phyloP scores from a whole-genome alignment of 2,113 vertebrate genomes.

The Peromyscus maniculatus region DNA sequence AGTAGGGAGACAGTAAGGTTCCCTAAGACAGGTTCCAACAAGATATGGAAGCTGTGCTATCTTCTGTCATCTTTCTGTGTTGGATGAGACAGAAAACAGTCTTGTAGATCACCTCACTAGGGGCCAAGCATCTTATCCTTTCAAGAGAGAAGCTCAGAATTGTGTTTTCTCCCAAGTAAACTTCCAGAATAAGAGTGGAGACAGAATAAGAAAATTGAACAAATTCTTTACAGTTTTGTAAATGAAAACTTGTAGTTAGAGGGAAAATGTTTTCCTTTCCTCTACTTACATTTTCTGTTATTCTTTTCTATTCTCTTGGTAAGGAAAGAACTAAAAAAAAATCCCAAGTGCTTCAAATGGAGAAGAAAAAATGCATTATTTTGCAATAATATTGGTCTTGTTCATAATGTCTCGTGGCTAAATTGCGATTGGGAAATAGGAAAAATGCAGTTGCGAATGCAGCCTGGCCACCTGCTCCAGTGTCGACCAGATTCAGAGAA shows the following conservation, averaged over 20 bases:
- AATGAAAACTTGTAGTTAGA: neutral
- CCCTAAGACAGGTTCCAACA: neutral
- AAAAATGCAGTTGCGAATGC: neutral
- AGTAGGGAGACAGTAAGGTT: neutral
- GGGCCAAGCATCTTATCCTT: neutral
- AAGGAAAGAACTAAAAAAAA: neutral
- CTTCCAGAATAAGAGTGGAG: no score
- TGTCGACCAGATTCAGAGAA: neutral
- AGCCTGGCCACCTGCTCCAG: neutral
- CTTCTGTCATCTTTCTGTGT: neutral
- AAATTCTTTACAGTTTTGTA: neutral
- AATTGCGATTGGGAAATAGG: neutral
- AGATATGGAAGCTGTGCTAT: no score
- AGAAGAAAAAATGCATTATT: neutral
- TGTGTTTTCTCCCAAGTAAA: neutral
- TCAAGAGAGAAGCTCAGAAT: neutral
- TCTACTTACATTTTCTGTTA: neutral
- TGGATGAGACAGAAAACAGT: neutral
- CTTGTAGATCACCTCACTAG: fast-evolving
- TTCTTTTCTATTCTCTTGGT: neutral
- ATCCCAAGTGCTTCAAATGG: neutral
- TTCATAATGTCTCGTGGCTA: neutral
- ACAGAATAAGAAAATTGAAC: neutral
- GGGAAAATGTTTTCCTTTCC: neutral
- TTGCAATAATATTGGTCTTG: neutral